Evolutionary conservation across 2,888 invertebrate species (phyloP), one percentile per base, ranked within the genome.

Genomic region (Aleiodes alternator): DNA sequence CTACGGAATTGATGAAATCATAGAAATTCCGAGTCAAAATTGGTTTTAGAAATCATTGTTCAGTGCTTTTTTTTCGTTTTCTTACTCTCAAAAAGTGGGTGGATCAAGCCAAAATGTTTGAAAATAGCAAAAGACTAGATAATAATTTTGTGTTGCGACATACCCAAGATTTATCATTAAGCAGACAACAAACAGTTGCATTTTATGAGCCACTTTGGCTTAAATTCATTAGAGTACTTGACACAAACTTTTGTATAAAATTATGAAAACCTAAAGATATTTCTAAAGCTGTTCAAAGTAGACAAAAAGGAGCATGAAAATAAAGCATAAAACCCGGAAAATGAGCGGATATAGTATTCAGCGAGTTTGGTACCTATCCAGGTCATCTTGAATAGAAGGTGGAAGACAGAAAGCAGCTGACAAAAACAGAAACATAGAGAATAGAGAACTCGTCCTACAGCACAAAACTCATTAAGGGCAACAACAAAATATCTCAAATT

Each of bases 391-490:
- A 78, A 80, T 76, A 81, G 82, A 71, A 51, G 51, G 8, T 38
- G 55, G 55, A 43, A 68, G 72, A 72, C 48, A 72, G 70, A 68
- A 73, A 72, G 69, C 76, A 66, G 64, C 64, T 64, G 64, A 64
- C 64, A 34, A 64, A 64, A 64, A 64, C 64, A 64, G 64, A 43
- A 23, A 43, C 23, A 64, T 9, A 23, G 43, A 64, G 48, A 64
- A 64, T 64, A 64, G 64, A 64, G 64, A 43, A 64, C 8, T 23
- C 55, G 76, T 69, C 72, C 69, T 71, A 72, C 50, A 59, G 61
- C 50, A 55, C 64, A 57, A 64, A 76, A 78, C 87, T 87, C 86
- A 87, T 87, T 87, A 87, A 87, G 87, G 86, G 84, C 84, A 86
- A 86, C 87, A 85, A 84, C 86, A 81, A 79, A 55, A 70, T 76